Evolutionary conservation across 2,888 invertebrate species (phyloP), one percentile per base, ranked within the genome.

Genomic region (Euzophera pinguis): DNA sequence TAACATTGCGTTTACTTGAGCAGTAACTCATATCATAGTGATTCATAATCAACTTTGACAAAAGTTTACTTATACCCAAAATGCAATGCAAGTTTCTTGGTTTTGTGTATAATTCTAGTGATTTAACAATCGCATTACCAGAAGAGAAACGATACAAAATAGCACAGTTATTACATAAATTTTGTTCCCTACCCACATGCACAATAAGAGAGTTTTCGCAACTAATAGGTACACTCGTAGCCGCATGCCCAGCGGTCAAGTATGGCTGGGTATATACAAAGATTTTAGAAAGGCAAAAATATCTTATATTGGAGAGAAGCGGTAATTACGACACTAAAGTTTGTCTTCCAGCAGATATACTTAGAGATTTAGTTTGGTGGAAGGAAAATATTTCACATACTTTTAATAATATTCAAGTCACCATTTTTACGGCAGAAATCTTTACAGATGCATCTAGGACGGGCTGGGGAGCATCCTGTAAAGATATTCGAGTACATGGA

Each of bases 51-150:
- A n/a, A n/a, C n/a, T n/a, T n/a, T n/a, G n/a, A n/a, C n/a, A n/a
- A n/a, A n/a, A n/a, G n/a, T n/a, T n/a, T n/a, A n/a, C n/a, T n/a
- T n/a, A n/a, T n/a, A n/a, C n/a, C n/a, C n/a, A n/a, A n/a, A n/a
- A n/a, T n/a, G n/a, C n/a, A n/a, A n/a, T 58, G 58, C 27, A 52
- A 47, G 41, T 61, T 53, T 52, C 32, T 58, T 13, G 59, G 59
- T 12, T 61, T 56, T 49, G n/a, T 50, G 1, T 35, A 37, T 10
- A 29, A 55, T 41, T 37, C 55, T 29, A 27, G 9, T 3, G 14
- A 47, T 8, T 9, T 50, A 14, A 16, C 42, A 3, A 14, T 55
- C 4, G 12, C 32, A n/a, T 47, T 50, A 10, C 50, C 55, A n/a
- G 4, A 3, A 8, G 32, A 53, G 8, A 55, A 55, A 38, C 10